A percentile compares a stretch with the other conserved stretches of the same genome.
Evolutionary conservation across 1,140 invertebrate species (phyloP).

Genomic region (Macrocentrus cingulum): DNA sequence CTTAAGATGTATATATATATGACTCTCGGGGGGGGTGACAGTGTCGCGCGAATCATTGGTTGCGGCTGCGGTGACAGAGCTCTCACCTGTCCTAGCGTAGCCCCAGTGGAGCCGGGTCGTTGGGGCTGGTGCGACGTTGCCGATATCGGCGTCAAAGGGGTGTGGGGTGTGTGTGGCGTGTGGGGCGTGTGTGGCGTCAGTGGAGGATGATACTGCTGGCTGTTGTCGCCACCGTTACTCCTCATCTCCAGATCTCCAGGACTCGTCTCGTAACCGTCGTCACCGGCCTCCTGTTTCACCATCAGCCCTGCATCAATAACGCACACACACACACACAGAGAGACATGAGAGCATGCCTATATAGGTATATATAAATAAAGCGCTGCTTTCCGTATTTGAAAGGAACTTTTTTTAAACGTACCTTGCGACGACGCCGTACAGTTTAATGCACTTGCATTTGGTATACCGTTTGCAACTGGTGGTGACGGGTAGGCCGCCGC

Average conservation of each 20-base stretch:
- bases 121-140: slow-evolving; percentile 57
- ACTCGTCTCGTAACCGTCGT: slow-evolving; percentile 85
- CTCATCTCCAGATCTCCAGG: slow-evolving; percentile 73
- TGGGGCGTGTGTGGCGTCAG: slow-evolving; percentile 62
- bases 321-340: background rate
- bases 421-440: slow-evolving; percentile 40
- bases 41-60: slow-evolving; percentile 3
- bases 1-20: too few species aligned
- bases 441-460: slow-evolving; percentile 49
- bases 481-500: slow-evolving; percentile 57
- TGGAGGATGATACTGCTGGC: slow-evolving; percentile 58
- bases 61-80: slow-evolving; percentile 7
- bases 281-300: slow-evolving; percentile 74
- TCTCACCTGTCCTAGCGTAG: slow-evolving; percentile 53
- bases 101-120: slow-evolving; percentile 53
- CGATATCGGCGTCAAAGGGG: slow-evolving; percentile 59
- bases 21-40: slow-evolving; percentile 7
- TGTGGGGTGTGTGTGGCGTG: slow-evolving; percentile 61
- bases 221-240: slow-evolving; percentile 58
- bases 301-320: slow-evolving; percentile 48
- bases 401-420: slow-evolving; percentile 11
- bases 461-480: slow-evolving; percentile 53
- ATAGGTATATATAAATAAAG: background rate
- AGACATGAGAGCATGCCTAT: background rate
- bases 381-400: too few species aligned